Evolutionary conservation across 2,888 invertebrate species (phyloP).

Genomic region (Tillus elongatus): DNA sequence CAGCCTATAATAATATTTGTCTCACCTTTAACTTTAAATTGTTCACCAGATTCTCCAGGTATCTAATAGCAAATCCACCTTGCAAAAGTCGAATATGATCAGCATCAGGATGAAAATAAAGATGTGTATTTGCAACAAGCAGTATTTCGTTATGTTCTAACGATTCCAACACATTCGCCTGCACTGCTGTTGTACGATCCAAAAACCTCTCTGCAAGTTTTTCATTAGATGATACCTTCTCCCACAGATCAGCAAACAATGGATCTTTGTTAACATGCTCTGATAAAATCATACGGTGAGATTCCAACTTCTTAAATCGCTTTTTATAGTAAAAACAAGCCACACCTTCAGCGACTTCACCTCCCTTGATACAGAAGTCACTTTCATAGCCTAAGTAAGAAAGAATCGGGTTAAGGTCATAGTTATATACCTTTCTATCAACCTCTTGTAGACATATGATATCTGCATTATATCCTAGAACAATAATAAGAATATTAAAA

Average conservation of each 20-base stretch:
- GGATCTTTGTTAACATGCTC: slow-evolving; percentile 47
- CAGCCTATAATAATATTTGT: no score
- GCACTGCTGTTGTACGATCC: slow-evolving; percentile 58
- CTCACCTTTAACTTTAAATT: slow-evolving; percentile 37
- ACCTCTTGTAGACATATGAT: slow-evolving; percentile 90
- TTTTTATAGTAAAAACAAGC: slow-evolving; percentile 64
- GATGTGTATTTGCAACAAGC: slow-evolving; percentile 75
- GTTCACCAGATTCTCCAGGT: slow-evolving; percentile 53
- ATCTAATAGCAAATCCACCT: slow-evolving; percentile 62
- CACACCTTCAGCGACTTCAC: slow-evolving; percentile 68
- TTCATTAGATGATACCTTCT: slow-evolving; percentile 49
- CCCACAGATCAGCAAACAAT: slow-evolving; percentile 52
- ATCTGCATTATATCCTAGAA: slow-evolving; percentile 79
- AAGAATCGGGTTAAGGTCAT: slow-evolving; percentile 56
- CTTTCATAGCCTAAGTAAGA: slow-evolving; percentile 49
- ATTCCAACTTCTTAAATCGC: slow-evolving; percentile 59
- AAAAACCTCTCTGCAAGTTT: slow-evolving; percentile 50
- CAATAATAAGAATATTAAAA: no score
- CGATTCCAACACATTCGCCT: slow-evolving; percentile 51
- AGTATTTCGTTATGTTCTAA: slow-evolving; percentile 48
- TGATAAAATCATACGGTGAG: slow-evolving; percentile 50
- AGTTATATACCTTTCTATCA: slow-evolving; percentile 65
- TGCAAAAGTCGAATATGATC: slow-evolving; percentile 84
- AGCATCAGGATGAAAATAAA: slow-evolving; percentile 88
- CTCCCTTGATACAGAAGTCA: slow-evolving; percentile 61